Percentiles rank a stretch among this genome's conserved stretches.
phyloP scores from a whole-genome alignment of 2,113 vertebrate species.

The Etheostoma spectabile region DNA sequence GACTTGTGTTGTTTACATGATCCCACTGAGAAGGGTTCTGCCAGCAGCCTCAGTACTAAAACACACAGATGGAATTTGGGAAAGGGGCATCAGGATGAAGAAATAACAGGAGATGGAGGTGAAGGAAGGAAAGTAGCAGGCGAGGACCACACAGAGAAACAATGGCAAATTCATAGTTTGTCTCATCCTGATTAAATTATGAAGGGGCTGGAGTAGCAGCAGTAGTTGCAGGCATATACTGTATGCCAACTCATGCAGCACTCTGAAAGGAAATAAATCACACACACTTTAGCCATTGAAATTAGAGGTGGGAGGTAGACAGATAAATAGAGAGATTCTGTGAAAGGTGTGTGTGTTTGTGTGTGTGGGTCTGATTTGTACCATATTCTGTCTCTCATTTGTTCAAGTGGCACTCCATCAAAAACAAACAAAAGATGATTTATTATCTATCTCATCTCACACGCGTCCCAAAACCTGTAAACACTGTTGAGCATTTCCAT shows the following conservation, averaged over 20 bases:
- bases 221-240: constrained; percentile 26
- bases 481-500: constrained; percentile 26
- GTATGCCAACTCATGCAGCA: constrained; percentile 47
- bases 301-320: constrained; percentile 45
- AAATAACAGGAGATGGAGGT: constrained; percentile 11
- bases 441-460: constrained; percentile 35
- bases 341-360: constrained; percentile 11
- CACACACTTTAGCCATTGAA: constrained; percentile 30
- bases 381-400: constrained; percentile 46
- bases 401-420: constrained; percentile 60
- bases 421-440: constrained; percentile 63
- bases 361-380: constrained; percentile 35
- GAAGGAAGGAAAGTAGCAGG: constrained; percentile 18
- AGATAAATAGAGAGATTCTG: constrained; percentile 39
- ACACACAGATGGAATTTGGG: constrained; percentile 37
- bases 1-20: constrained; percentile 58
- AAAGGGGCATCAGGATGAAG: constrained; percentile 29
- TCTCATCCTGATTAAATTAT: constrained; percentile 73
- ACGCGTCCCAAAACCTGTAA: constrained; percentile 14
- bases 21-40: constrained; percentile 26
- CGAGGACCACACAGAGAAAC: constrained; percentile 27
- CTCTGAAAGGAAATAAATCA: constrained; percentile 60
- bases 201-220: constrained; percentile 58
- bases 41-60: constrained; percentile 9
- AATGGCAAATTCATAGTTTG: constrained; percentile 53